Evolutionary conservation across 2,113 vertebrate genomes (phyloP).

Genomic region (Rhea americana): DNA sequence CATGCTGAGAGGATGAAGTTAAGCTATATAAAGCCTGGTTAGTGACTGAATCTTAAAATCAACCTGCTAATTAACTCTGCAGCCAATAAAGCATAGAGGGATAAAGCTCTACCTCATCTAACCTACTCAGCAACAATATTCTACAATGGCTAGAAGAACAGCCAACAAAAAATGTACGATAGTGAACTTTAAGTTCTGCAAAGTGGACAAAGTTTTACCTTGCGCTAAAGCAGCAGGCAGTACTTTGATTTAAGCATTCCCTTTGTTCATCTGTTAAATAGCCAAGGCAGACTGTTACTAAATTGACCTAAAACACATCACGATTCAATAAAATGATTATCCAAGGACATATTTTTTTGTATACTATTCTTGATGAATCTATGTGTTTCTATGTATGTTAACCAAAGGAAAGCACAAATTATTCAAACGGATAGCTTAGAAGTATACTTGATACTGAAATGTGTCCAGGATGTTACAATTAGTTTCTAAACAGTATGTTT

Average conservation of each 20-base stretch:
- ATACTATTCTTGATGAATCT: neutral
- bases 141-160: neutral
- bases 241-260: neutral
- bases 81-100: neutral
- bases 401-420: neutral
- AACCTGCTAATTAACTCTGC: neutral
- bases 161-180: neutral
- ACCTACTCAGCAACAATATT: neutral
- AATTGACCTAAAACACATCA: neutral
- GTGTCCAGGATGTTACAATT: neutral
- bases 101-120: neutral
- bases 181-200: neutral
- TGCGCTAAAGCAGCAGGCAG: neutral
- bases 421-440: neutral
- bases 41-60: neutral
- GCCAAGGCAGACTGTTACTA: neutral
- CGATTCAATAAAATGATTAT: neutral
- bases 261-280: neutral
- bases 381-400: neutral
- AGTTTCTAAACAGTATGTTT: neutral
- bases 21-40: neutral
- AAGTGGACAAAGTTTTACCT: neutral
- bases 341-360: neutral
- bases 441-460: neutral
- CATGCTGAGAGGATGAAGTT: neutral